A percentile compares a stretch with the other conserved stretches of the same genome.
Evolutionary conservation across 2,113 vertebrate genomes (phyloP).

Genomic region (Rutilus rutilus): DNA sequence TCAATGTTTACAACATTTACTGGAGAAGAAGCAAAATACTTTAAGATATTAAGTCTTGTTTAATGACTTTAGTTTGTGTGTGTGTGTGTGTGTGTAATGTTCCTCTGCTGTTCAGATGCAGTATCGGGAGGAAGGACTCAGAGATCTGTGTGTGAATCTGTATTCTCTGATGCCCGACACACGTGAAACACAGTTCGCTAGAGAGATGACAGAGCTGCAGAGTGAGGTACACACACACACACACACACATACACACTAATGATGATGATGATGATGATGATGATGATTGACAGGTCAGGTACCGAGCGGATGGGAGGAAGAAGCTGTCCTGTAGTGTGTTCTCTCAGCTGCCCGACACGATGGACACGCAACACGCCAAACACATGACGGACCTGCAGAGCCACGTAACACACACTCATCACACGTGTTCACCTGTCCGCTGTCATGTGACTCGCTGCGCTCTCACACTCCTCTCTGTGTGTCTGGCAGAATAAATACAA

Average conservation of each 20-base stretch:
- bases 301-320: slow-evolving; percentile 53
- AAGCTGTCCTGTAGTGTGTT: slow-evolving; percentile 47
- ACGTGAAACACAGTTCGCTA: slow-evolving; percentile 84
- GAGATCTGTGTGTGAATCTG: slow-evolving; percentile 63
- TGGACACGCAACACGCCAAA: slow-evolving; percentile 48
- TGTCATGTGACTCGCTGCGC: not conserved
- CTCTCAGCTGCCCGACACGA: slow-evolving; percentile 53
- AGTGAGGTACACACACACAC: slow-evolving; percentile 79
- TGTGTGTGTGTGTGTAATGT: not conserved
- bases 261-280: not conserved
- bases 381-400: slow-evolving; percentile 46
- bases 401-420: slow-evolving; percentile 38
- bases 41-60: no score
- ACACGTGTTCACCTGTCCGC: not conserved
- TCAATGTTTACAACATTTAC: no score
- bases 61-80: not conserved
- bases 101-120: slow-evolving; percentile 56
- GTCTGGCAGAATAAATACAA: slow-evolving; percentile 27
- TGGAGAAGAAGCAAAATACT: no score
- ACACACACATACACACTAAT: not conserved
- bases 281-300: slow-evolving; percentile 48
- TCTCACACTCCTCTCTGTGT: not conserved
- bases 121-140: slow-evolving; percentile 63
- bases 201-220: slow-evolving; percentile 83
- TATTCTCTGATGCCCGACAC: slow-evolving; percentile 90